Evolutionary conservation across 2,113 vertebrate genomes (phyloP).

Genomic region (Coracopsis vasa): DNA sequence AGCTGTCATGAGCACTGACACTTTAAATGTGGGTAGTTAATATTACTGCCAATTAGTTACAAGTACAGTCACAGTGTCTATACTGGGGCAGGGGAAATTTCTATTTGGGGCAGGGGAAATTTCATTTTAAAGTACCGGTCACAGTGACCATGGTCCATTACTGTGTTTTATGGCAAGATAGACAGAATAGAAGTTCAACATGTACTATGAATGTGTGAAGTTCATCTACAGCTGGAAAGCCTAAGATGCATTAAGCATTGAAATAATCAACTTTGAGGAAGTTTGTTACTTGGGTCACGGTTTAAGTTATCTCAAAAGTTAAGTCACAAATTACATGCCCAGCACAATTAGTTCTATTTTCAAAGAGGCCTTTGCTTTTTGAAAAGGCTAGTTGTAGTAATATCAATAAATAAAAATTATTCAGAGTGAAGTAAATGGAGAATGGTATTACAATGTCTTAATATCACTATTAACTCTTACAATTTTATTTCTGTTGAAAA

Average conservation of each 20-base stretch:
- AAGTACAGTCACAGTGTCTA: not conserved
- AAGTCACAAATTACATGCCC: not conserved
- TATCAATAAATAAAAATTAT: not conserved
- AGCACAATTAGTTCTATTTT: not conserved
- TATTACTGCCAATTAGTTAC: not conserved
- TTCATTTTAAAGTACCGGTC: not conserved
- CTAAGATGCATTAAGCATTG: not conserved
- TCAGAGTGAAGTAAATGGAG: not conserved
- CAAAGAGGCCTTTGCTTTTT: not conserved
- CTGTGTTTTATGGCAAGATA: not conserved
- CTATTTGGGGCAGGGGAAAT: not conserved
- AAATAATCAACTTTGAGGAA: not conserved
- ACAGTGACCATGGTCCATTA: not conserved
- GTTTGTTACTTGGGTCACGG: not conserved
- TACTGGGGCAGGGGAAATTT: not conserved
- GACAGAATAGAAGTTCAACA: not conserved
- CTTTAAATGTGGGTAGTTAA: not conserved
- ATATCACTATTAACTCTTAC: not conserved
- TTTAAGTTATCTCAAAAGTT: not conserved
- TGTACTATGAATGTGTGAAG: slow-evolving; percentile 6
- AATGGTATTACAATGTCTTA: not conserved
- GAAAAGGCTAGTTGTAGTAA: not conserved
- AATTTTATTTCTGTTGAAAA: not conserved
- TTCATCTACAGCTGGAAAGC: not conserved
- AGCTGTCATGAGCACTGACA: not conserved